Conservation (phyloP, 2,888 invertebrate genomes). For the Elysia crispata region DNA sequence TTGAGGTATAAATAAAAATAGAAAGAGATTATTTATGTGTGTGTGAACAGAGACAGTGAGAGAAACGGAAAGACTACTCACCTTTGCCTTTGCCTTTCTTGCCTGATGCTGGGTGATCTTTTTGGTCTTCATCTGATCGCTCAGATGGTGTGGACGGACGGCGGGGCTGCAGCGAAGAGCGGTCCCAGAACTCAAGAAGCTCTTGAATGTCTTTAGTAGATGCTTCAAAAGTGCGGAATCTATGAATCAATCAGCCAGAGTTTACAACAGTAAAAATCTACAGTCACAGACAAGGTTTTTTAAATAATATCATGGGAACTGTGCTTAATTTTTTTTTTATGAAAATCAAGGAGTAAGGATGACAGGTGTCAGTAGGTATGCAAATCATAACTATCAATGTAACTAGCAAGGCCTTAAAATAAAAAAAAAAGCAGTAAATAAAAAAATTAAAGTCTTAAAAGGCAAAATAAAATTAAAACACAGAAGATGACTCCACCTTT, state of each 20-base stretch:
- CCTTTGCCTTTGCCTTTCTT: conserved; percentile 72
- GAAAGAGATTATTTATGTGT: not conserved
- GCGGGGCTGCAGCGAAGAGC: conserved; percentile 68
- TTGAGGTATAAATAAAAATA: not conserved
- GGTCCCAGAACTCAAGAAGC: conserved; percentile 76
- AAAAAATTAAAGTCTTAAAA: no score
- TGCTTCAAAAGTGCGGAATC: conserved; percentile 76
- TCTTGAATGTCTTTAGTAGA: conserved; percentile 73
- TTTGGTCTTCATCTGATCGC: conserved; percentile 67
- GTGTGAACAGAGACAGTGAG: no score
- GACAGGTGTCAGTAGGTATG: no score
- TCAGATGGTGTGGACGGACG: conserved; percentile 74
- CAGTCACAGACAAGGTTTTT: not conserved
- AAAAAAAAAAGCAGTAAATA: no score
- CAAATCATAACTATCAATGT: no score
- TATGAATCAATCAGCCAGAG: conserved; percentile 41
- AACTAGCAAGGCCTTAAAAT: no score
- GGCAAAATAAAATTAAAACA: no score
- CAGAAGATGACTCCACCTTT: no score
- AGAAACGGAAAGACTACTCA: conserved; percentile 31
- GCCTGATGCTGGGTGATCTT: conserved; percentile 69
- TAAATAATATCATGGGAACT: conserved; percentile 20
- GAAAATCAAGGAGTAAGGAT: no score
- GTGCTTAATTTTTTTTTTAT: no score
- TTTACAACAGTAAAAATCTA: no score